These are phyloP conservation scores for Drosophila mimica DNA, from an alignment of 2,888 invertebrate species.

Conservation along the genomic window DNA sequence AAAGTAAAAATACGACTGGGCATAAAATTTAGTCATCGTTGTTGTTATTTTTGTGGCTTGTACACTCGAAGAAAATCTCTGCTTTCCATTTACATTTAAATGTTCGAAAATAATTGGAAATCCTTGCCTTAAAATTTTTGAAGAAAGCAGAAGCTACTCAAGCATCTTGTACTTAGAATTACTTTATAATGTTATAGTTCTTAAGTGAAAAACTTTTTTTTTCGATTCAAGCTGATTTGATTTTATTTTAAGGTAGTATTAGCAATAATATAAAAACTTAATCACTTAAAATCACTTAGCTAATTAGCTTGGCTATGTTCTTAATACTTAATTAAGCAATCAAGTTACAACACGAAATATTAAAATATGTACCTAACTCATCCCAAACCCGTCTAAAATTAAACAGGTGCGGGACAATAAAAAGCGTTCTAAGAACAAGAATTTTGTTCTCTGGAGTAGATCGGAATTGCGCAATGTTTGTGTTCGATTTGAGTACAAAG, in stretches of 20 bases:
- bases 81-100: too few species aligned
- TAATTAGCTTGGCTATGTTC: neutral
- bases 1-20: neutral
- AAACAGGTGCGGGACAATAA: neutral
- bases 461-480: neutral
- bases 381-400: neutral
- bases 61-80: neutral
- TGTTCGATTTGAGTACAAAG: neutral
- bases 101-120: neutral
- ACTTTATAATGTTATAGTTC: neutral
- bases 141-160: neutral
- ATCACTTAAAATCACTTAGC: neutral
- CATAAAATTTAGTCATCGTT: slow-evolving; percentile 1
- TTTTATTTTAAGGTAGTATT: neutral
- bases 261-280: neutral
- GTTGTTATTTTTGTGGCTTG: slow-evolving; percentile 18
- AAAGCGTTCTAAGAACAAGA: neutral
- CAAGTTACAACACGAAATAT: neutral
- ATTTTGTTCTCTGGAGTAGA: neutral
- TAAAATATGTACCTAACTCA: neutral
- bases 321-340: neutral
- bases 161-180: neutral
- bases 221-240: neutral
- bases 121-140: neutral
- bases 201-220: neutral